Base-by-base conservation (phyloP, 1,140 invertebrate genomes). In the Colletes latitarsis region DNA sequence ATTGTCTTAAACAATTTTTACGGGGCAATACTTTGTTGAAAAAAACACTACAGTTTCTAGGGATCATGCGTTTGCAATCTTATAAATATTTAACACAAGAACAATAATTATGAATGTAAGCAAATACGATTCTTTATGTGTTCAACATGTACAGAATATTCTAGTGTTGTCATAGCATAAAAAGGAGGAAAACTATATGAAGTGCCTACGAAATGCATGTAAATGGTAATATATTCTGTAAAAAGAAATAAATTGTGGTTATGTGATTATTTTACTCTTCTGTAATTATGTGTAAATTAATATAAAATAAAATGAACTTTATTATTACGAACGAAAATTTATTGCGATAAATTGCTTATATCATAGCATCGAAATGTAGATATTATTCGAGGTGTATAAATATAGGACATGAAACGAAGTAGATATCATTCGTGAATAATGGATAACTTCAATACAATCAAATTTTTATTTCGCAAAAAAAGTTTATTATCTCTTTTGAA, bases 151-250 rank as follows among this genome's bases (percentile, higher is more conserved):
- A 77, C 17, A 41, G 19, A 77, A 55, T 62, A 12, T 46, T 43
- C 12, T 63, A 53, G n/a, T 71, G 39, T 67, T 55, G 21, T 46
- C 0, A 46, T 46, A 21, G 19, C 15, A 19, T 9, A 17, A 62
- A 66, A 66, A 66, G 14, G 3, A 21, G 14, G 60, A 41, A 49
- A 63, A 43, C 2, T 53, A 15, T 60, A 21, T 15, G 17, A n/a
- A 52, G 46, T 73, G 21, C 63, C 43, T 19, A 53, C 43, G 10
- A 41, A 46, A 12, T 43, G 21, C 4, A 21, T 63, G 43, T 53
- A 30, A 63, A 73, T 79, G 64, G 41, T 73, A 79, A 57, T 6
- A 66, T 79, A 79, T n/a, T 68, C 6, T 77, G 17, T 73, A 73
- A n/a, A 78, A 55, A 66, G 14, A 5, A 79, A 79, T 73, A 79